Evolutionary conservation across 2,113 vertebrate species (phyloP), one percentile per base, ranked within the genome.

Genomic region (Oreochromis tanganicae): DNA sequence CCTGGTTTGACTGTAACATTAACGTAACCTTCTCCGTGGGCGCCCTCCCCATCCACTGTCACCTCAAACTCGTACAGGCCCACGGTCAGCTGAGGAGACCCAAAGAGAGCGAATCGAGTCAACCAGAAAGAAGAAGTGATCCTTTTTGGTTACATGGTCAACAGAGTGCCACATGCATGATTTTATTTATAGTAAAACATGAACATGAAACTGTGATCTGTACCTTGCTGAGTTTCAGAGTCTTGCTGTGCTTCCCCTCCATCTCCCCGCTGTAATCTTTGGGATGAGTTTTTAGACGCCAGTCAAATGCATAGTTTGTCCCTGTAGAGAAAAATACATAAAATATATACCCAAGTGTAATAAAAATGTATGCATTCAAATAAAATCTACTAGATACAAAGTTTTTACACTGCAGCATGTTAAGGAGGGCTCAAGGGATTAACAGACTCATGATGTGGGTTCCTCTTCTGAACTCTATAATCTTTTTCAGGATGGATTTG

Each of bases 1-100:
- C 99, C 97, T 96, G 98, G 98, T 87, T 98, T 98, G 78, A 99
- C 99, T 0, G 98, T 99, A 5, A 99, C 98, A 4, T 99, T 99
- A 93, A 99, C 98, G 0, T 97, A 98, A 85, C 98, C 98, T 94
- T 99, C 97, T 48, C 98, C 99, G 0, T 96, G 96, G 0, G 97
- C 96, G 0, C 97, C 97, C 0, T 97, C 97, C 5, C 97, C 97
- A 0, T 97, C 95, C 5, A 98, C 99, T 0, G 96, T 93, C 24
- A 99, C 97, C 93, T 96, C 98, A 95, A 99, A 99, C 94, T 98
- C 98, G 2, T 99, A 99, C 19, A 99, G 95, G 50, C 99, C 99
- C 84, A 97, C 97, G 1, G 99, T 99, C 38, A 99, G 97, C 99
- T 99, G 96, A 82, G 41, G 63, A 57, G 16, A 78, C 55, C 86